phyloP scores from a whole-genome alignment of 2,888 invertebrate genomes.

The Rhagium mordax region DNA sequence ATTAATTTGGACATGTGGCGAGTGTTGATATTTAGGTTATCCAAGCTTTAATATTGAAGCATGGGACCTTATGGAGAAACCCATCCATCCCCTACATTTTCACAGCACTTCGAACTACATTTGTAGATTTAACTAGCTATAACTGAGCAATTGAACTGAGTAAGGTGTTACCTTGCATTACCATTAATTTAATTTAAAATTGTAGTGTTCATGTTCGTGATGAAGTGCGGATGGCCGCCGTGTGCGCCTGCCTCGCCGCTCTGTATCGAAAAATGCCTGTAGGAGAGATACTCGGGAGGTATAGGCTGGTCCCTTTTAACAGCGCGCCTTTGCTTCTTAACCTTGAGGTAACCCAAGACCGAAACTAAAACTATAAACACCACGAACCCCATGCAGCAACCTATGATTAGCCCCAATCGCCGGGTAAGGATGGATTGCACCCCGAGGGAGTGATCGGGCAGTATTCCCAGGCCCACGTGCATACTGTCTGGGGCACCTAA shows the following conservation, averaged over 20 bases:
- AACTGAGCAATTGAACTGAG: not conserved
- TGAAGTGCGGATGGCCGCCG: slow-evolving; percentile 68
- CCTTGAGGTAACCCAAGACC: slow-evolving; percentile 87
- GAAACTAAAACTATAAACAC: slow-evolving; percentile 89
- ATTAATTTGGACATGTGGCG: no score
- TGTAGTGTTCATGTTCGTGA: slow-evolving; percentile 68
- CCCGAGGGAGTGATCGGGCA: slow-evolving; percentile 68
- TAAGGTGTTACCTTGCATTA: not conserved
- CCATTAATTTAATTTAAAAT: slow-evolving; percentile 58
- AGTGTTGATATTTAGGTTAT: no score
- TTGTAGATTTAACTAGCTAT: slow-evolving; percentile 5
- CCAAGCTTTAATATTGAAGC: no score
- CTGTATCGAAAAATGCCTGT: slow-evolving; percentile 81
- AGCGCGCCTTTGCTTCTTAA: slow-evolving; percentile 85
- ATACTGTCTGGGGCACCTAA: slow-evolving; percentile 80
- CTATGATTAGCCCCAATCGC: slow-evolving; percentile 87
- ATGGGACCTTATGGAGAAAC: no score
- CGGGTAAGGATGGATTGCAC: slow-evolving; percentile 85
- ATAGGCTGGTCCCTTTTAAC: slow-evolving; percentile 81
- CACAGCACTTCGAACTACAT: not conserved
- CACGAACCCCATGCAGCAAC: slow-evolving; percentile 88
- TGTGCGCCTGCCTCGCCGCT: slow-evolving; percentile 73
- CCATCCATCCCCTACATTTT: no score
- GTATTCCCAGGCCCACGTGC: slow-evolving; percentile 71
- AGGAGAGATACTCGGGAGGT: slow-evolving; percentile 87